Base-by-base conservation (phyloP, 2,888 invertebrate species). In the Fragum whitleyi region DNA sequence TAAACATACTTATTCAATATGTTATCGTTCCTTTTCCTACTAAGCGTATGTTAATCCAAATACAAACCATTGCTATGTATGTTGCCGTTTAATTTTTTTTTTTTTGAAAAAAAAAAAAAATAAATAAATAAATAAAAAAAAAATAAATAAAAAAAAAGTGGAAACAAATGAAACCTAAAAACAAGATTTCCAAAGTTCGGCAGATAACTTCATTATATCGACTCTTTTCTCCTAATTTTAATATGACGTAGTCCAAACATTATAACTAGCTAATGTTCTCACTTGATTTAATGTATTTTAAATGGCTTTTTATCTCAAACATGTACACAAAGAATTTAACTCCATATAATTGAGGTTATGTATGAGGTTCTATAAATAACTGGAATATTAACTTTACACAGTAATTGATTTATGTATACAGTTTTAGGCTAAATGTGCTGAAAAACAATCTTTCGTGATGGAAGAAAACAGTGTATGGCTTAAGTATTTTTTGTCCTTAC, bases 261-360 rank as follows among this genome's bases (percentile, higher is more conserved):
- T 47, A 47, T 65, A 65, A 65, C 65, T 6, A 19, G 21, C 36
- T 65, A 65, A 65, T 65, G 65, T 39, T 36, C 26, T 39, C 42
- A 36, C 42, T 65, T 42, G 28, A 65, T 65, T 42, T 65, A 65
- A 65, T 65, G 65, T 26, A n/a, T 65, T 65, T 65, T 65, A 65
- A 65, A 65, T 65, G 65, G 65, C 42, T 23, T 23, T 65, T 42
- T 36, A 57, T 57, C 47, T 14, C 16, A 14, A 47, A 57, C 11
- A 57, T 57, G 11, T 28, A 57, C 57, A 23, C 57, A 21, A 3
- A n/a, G n/a, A 21, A 28, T 57, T 23, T 57, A 14, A 21, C 57
- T 28, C 47, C n/a, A 9, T 47, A 47, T 47, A n/a, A 47, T 47
- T 14, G 47, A 19, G n/a, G 47, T 19, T 19, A 47, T 14, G n/a